Conservation (phyloP, 2,113 vertebrate species). For the Riparia riparia region DNA sequence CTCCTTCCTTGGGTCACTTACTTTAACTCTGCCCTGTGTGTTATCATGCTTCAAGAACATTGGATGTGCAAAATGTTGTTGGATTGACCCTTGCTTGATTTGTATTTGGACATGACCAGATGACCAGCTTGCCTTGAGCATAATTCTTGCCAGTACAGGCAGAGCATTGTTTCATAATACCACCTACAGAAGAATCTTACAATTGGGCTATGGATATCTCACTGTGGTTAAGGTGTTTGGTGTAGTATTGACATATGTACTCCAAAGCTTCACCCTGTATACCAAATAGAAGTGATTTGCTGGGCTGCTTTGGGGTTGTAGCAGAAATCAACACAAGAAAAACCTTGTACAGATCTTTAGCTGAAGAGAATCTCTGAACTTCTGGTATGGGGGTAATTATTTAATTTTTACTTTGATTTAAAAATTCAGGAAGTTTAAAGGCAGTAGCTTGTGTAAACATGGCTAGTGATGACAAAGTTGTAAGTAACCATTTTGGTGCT, state of each 20-base stretch:
- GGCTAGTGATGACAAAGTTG: background rate
- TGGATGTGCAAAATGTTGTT: background rate
- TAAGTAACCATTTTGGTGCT: background rate
- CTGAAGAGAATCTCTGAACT: background rate
- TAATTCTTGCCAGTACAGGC: background rate
- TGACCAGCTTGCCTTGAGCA: background rate
- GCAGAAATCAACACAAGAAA: background rate
- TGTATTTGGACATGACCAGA: accelerated
- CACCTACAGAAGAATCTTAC: background rate
- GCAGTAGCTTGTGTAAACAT: background rate
- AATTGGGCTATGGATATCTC: background rate
- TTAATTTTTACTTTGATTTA: background rate
- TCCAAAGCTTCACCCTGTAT: background rate
- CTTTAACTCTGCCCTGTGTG: background rate
- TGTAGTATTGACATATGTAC: background rate
- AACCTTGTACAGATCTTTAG: background rate
- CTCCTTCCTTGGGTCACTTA: background rate
- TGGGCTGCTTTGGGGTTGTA: background rate
- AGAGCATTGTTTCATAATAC: background rate
- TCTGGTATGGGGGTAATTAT: background rate
- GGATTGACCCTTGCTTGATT: background rate
- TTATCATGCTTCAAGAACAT: background rate
- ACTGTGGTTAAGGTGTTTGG: background rate
- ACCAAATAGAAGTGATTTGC: background rate
- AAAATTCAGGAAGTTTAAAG: background rate